These are phyloP conservation scores for Leptarthrus brevirostris DNA, from an alignment of 2,888 invertebrate species.

Conservation along the genomic window DNA sequence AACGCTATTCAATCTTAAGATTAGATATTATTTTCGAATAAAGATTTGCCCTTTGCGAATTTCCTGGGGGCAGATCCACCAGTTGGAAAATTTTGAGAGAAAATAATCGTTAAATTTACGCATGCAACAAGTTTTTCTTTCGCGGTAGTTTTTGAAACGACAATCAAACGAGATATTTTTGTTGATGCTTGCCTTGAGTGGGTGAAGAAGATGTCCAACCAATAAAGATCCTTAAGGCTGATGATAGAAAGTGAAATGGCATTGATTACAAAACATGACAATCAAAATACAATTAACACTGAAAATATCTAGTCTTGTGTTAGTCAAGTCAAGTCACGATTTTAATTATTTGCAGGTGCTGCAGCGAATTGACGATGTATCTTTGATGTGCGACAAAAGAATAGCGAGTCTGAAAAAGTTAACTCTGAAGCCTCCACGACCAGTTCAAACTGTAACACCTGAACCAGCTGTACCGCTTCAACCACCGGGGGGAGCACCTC, in stretches of 20 bases:
- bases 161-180: too few relatives aligned
- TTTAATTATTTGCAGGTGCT: conserved; percentile 74
- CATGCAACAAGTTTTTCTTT: too few relatives aligned
- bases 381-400: conserved; percentile 90
- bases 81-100: background rate
- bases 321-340: background rate
- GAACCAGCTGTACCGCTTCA: conserved; percentile 74
- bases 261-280: background rate
- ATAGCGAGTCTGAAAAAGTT: conserved; percentile 78
- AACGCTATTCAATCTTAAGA: background rate
- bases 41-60: conserved; percentile 20
- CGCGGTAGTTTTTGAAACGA: too few relatives aligned
- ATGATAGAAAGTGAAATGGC: background rate
- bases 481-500: conserved; percentile 71
- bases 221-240: too few relatives aligned
- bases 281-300: too few relatives aligned
- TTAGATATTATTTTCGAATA: background rate
- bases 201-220: too few relatives aligned
- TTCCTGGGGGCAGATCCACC: background rate
- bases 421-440: conserved; percentile 77
- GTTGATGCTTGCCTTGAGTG: too few relatives aligned
- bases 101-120: background rate
- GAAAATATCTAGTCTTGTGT: too few relatives aligned
- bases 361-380: conserved; percentile 93
- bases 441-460: conserved; percentile 84